Evolutionary conservation across 2,797 vertebrate genomes (phyloP), one percentile per base, ranked within the genome.

Genomic region (Phalloptychus januarius): DNA sequence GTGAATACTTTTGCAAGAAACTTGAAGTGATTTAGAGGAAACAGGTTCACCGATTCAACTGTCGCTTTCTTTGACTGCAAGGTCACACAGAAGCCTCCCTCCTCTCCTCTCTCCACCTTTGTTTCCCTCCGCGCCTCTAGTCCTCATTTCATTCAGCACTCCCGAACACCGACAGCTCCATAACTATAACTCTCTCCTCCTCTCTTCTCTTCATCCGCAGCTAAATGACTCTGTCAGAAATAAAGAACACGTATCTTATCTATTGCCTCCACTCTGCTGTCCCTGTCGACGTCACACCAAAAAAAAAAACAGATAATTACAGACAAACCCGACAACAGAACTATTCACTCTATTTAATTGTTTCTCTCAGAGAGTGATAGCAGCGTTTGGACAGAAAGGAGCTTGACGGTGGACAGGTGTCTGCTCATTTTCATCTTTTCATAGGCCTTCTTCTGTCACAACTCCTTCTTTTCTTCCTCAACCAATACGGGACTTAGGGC

Each of bases 191-290:
- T 94, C 93, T 94, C 90, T 85, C 76, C 88, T 87, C 89, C 91
- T 87, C 93, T 92, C 90, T 90, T 91, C 90, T 90, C 89, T 90
- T 92, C 90, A 89, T 91, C 93, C 87, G 75, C 90, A 85, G 90
- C 94, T 94, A 94, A 95, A 95, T 94, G 93, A 94, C 92, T 95
- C 92, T 94, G 94, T 95, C 94, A 94, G 92, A 94, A 94, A 94
- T 94, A 95, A 95, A 94, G 91, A 93, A 91, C 90, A 92, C 93
- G 92, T 94, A 94, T 95, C 93, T 94, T 92, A 93, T 93, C 93
- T 93, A 87, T 86, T 87, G 91, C 93, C 90, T 93, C 87, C 90
- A 87, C 88, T 89, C 88, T 56, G 84, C 86, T 84, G 83, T 91
- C 92, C 87, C 87, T 23, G 67, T 80, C 79, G 8, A 74, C 83